Percentiles rank a stretch among this genome's conserved stretches.
Evolutionary conservation across 2,113 vertebrate species (phyloP).

Genomic region (Amblyopsis rosae): DNA sequence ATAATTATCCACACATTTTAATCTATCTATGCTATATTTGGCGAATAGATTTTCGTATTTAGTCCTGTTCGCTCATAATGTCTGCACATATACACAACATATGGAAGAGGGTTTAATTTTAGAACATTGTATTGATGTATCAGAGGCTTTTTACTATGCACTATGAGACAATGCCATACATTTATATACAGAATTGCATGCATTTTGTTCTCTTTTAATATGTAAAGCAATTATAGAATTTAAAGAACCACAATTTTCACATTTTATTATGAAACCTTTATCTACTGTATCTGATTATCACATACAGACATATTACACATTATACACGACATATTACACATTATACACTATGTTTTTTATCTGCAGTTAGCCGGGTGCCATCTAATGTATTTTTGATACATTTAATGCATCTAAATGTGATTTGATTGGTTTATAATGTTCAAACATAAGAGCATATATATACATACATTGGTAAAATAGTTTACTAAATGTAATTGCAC

Average conservation of each 20-base stretch:
- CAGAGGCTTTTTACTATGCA: too few species aligned
- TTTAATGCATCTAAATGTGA: too few species aligned
- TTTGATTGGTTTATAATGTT: not conserved
- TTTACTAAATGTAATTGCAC: not conserved
- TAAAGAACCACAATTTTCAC: not conserved
- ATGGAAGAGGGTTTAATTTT: too few species aligned
- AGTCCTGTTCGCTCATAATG: too few species aligned
- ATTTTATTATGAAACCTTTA: conserved; percentile 33
- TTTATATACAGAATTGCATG: not conserved
- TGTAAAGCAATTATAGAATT: conserved; percentile 6
- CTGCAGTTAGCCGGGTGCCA: too few species aligned
- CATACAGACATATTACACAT: not conserved
- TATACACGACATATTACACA: not conserved
- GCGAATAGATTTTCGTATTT: too few species aligned
- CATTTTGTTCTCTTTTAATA: not conserved
- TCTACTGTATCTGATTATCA: conserved; percentile 19
- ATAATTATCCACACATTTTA: not conserved
- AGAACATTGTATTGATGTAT: too few species aligned
- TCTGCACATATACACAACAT: too few species aligned
- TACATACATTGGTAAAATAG: not conserved
- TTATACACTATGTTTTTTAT: too few species aligned
- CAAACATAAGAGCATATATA: not conserved
- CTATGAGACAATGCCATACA: not conserved
- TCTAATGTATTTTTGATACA: too few species aligned
- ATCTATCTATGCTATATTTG: too few species aligned